These are phyloP conservation scores for Bufo bufo DNA, from an alignment of 2,113 vertebrate genomes.

Conservation along the genomic window DNA sequence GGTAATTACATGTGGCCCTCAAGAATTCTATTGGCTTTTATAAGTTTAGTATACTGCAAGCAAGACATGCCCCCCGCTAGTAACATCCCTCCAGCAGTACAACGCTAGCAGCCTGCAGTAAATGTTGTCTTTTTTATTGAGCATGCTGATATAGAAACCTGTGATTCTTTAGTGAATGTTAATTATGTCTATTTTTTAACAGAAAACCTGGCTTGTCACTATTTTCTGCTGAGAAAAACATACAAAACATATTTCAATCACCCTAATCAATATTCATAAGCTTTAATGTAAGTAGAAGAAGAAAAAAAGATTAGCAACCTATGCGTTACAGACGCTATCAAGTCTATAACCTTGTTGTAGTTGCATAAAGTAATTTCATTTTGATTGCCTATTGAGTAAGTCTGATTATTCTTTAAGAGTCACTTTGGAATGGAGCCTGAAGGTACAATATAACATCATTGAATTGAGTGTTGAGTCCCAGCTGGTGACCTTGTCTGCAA, in stretches of 20 bases:
- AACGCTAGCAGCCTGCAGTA: too few relatives aligned
- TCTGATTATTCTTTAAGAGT: constrained; percentile 77
- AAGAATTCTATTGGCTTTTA: too few relatives aligned
- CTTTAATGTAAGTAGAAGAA: constrained; percentile 28
- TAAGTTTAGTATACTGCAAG: too few relatives aligned
- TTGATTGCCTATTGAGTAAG: constrained; percentile 77
- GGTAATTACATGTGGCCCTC: too few relatives aligned
- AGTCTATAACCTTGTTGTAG: constrained; percentile 73
- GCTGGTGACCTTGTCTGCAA: constrained; percentile 73
- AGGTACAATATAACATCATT: constrained; percentile 79
- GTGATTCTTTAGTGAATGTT: background rate
- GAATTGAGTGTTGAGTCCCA: constrained; percentile 72
- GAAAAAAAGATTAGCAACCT: constrained; percentile 58
- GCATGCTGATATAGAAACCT: background rate
- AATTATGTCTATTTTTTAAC: background rate
- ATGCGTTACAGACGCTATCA: constrained; percentile 63
- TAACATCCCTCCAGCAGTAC: background rate
- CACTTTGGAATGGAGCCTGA: constrained; percentile 73
- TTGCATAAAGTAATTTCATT: constrained; percentile 70
- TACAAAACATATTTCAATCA: constrained; percentile 29
- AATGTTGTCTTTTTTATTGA: background rate
- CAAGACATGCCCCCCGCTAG: background rate
- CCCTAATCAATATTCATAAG: constrained; percentile 46
- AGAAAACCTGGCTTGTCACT: background rate
- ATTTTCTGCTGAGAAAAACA: background rate